Conservation (phyloP, 2,113 vertebrate genomes). For the Phylloscopus trochiloides region DNA sequence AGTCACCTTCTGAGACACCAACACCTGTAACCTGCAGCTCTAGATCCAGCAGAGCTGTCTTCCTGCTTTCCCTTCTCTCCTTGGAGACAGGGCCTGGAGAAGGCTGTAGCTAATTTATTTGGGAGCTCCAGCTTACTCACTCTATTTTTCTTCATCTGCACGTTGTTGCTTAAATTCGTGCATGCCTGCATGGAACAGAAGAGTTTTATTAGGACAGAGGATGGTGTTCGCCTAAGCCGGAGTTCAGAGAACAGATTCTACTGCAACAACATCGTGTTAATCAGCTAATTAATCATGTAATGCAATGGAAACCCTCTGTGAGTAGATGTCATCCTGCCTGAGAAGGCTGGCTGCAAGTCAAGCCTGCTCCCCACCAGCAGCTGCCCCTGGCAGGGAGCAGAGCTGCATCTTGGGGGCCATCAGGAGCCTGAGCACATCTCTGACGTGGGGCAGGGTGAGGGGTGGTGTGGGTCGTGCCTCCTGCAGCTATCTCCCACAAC, state of each 20-base stretch:
- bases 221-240: background rate
- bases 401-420: accelerated
- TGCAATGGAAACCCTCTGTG: background rate
- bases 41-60: background rate
- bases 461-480: background rate
- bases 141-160: slow-evolving; percentile 33
- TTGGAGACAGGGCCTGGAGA: background rate
- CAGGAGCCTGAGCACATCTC: background rate
- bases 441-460: background rate
- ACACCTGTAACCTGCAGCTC: background rate
- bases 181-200: background rate
- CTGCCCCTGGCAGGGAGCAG: background rate
- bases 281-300: slow-evolving; percentile 64
- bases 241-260: slow-evolving; percentile 45
- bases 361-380: background rate
- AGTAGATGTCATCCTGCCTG: background rate
- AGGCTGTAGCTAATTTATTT: slow-evolving; percentile 2
- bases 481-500: background rate
- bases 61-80: background rate
- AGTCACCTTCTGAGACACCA: background rate
- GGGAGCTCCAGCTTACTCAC: background rate
- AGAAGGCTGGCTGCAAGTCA: background rate
- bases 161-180: slow-evolving; percentile 36
- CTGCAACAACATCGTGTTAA: slow-evolving; percentile 42
- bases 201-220: slow-evolving; percentile 29